Evolutionary conservation across 2,113 vertebrate species (phyloP).

Genomic region (Antidorcas marsupialis): DNA sequence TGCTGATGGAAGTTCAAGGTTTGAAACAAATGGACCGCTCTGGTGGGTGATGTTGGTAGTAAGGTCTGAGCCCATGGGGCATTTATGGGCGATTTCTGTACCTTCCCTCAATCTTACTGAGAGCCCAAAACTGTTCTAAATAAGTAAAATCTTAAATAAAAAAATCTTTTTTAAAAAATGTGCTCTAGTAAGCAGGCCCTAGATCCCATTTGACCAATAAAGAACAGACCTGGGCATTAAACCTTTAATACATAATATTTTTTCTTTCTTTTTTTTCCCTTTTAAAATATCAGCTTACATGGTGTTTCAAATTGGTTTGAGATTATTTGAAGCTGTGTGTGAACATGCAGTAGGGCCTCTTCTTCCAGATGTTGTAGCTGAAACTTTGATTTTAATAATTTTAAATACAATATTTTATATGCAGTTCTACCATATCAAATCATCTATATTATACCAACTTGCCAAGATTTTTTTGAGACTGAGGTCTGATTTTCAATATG

Average conservation of each 20-base stretch:
- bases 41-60: neutral
- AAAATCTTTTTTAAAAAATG: neutral
- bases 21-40: neutral
- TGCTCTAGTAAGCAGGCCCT: neutral
- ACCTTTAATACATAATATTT: neutral
- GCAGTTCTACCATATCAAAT: neutral
- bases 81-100: neutral
- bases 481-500: neutral
- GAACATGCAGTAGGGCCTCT: neutral
- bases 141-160: neutral
- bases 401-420: neutral
- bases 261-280: neutral
- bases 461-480: neutral
- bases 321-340: neutral
- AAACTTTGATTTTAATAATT: neutral
- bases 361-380: neutral
- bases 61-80: neutral
- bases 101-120: neutral
- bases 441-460: neutral
- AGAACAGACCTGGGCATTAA: neutral
- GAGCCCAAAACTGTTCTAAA: neutral
- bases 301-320: neutral
- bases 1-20: neutral
- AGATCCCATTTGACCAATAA: neutral
- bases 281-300: neutral